Evolutionary conservation across 2,113 vertebrate genomes (phyloP), one percentile per base, ranked within the genome.

Genomic region (Mus spicilegus): DNA sequence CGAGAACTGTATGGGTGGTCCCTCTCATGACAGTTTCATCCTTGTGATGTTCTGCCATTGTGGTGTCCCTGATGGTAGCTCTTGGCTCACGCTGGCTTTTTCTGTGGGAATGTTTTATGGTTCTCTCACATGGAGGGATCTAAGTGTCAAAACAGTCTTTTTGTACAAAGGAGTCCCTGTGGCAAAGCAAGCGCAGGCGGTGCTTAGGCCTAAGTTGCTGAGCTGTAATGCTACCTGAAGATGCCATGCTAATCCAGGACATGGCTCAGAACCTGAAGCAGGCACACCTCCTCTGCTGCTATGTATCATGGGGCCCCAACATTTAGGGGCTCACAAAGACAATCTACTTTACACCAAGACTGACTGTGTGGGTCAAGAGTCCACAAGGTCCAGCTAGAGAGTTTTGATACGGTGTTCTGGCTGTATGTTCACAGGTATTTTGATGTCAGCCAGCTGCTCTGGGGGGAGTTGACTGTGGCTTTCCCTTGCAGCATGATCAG

Each of bases 251-350:
- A 13, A 0, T n/a, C 67, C 69, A 11, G n/a, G 28, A 11, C 7
- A 2, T 11, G 76, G 63, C 67, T 22, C 20, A 63, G n/a, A 70
- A 7, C 14, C 54, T 49, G 49, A 36, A 8, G 3, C 72, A 9
- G 5, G 24, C 73, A n/a, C 42, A 42, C 63, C 58, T 7, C 10
- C 0, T 8, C 75, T 5, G 1, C 3, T 7, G 76, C 42, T 22
- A 1, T 1, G 0, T 5, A 7, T 4, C 54, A 28, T 20, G 2
- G 8, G 7, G 4, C 20, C n/a, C 26, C 39, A 8, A 16, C 4
- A 0, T 0, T 2, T 12, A 26, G 54, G 1, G 4, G 3, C 73
- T 46, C 19, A 1, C 5, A 1, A 16, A 24, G 11, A 36, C 28
- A 0, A 4, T n/a, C 30, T 2, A 13, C 9, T 22, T 0, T 13